Base-by-base conservation (phyloP, 2,888 invertebrate species). In the Amitus sp. region DNA sequence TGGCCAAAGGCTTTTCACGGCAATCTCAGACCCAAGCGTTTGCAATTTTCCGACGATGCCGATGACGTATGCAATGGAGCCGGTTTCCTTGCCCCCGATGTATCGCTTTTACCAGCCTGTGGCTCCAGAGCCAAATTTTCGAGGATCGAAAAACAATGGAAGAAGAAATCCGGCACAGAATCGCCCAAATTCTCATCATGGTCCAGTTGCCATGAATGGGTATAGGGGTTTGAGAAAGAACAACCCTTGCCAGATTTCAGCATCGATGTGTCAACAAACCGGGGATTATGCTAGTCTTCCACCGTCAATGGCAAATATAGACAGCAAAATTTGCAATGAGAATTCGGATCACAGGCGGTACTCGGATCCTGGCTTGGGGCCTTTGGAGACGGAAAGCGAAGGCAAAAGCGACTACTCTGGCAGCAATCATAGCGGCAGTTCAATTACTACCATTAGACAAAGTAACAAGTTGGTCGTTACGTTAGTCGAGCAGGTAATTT, bases 401-500 rank as follows among this genome's bases (percentile, higher is more conserved):
- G 80, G 81, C 0, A 85, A 86, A 68, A 84, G 84, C 23, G 87
- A 59, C 5, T 86, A 83, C 18, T 85, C 87, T 0, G 88, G 87
- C 48, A 85, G 84, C 9, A 68, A 47, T 0, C 76, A 73, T 1
- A 78, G 75, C 55, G 74, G 71, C 9, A 84, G 86, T 65, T 87
- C 87, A 2, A 83, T 83, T 23, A 77, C 84, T 18, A 86, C 86
- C 1, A 84, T 84, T 0, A 86, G 85, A 57, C 84, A 85, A 47
- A 88, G 88, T 43, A 87, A 86, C 65, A 84, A 87, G 66, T 78
- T 89, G 43, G 80, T 90, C 40, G 83, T 87, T 46, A 87, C 89
- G 58, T 83, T 93, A 27, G 86, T 91, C 65, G 91, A 91, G 73
- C 92, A 93, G 84, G 90, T 93, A 84, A 87, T 73, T 80, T 10